A percentile compares a stretch with the other conserved stretches of the same genome.
Evolutionary conservation across 2,888 invertebrate genomes (phyloP).

Genomic region (Sphinx pinastri): DNA sequence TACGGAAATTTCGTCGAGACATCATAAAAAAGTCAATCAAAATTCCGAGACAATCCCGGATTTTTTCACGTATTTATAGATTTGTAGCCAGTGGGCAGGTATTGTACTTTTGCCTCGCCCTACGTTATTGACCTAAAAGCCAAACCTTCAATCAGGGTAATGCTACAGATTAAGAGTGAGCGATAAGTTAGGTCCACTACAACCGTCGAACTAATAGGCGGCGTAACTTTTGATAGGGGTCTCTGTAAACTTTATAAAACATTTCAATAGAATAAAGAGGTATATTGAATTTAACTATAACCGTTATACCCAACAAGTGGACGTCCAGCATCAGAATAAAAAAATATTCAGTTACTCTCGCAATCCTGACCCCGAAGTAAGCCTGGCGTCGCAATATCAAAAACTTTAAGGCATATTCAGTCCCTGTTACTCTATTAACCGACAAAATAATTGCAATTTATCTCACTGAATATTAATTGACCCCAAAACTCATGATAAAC

Average conservation of each 20-base stretch:
- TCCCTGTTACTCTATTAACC: too few relatives aligned
- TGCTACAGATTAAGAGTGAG: not conserved
- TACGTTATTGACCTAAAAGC: not conserved
- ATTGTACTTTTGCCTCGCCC: not conserved
- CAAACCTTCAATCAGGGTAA: not conserved
- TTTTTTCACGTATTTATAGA: not conserved
- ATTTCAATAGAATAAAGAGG: too few relatives aligned
- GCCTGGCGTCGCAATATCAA: too few relatives aligned
- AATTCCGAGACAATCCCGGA: conserved; percentile 2
- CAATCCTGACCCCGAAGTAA: too few relatives aligned
- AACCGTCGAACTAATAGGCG: not conserved
- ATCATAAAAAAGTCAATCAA: not conserved
- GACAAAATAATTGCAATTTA: too few relatives aligned
- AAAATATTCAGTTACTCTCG: too few relatives aligned
- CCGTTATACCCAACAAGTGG: too few relatives aligned
- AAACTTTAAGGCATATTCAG: too few relatives aligned
- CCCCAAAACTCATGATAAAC: not conserved
- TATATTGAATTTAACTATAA: too few relatives aligned
- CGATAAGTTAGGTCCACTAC: not conserved
- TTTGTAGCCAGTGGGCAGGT: not conserved
- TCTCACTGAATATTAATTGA: too few relatives aligned
- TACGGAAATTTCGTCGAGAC: not conserved
- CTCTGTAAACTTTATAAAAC: too few relatives aligned
- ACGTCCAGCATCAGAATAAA: too few relatives aligned
- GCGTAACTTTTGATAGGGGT: not conserved